Evolutionary conservation across 2,797 vertebrate genomes (phyloP), one percentile per base, ranked within the genome.

Genomic region (Rhynchotus rufescens): DNA sequence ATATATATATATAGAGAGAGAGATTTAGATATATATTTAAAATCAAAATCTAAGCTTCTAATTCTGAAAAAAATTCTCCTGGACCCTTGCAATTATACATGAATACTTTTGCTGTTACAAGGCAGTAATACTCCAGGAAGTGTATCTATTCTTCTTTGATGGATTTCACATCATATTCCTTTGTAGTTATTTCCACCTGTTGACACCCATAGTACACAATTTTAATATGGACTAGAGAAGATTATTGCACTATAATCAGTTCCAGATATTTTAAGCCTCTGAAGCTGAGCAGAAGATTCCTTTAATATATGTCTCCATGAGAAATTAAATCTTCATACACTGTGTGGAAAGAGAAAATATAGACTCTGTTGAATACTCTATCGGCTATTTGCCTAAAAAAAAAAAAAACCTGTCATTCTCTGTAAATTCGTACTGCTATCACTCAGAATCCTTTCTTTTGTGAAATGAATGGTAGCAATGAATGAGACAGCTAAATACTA

Each of bases 61-160:
- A 19, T 87, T 90, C 34, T 83, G 28, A 56, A 75, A 80, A 49
- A 23, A 30, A 15, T 28, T 84, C 4, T 90, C 7, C 20, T 80
- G 79, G 92, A 69, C 14, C 10, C 13, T 73, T 69, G 62, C 66
- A 92, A 93, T 80, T 85, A 90, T 57, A 90, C 20, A 3, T 52
- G 44, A 56, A 1, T 3, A 20, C 25, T 73, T 23, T 60, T 81
- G 34, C 9, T 84, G 26, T 62, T 92, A 62, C 19, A 62, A 84
- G 61, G 92, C 86, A 80, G 34, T 74, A 81, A 45, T 47, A 57
- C 47, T 80, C 45, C 45, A 57, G 71, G 78, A 91, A 91, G 17
- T 42, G 14, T 76, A 21, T 67, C 90, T 72, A 64, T 89, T 85
- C 88, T 78, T 87, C 80, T 91, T 90, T 69, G 62, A 81, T 69